phyloP scores from a whole-genome alignment of 1,140 invertebrate genomes.

The Drosophila azteca region DNA sequence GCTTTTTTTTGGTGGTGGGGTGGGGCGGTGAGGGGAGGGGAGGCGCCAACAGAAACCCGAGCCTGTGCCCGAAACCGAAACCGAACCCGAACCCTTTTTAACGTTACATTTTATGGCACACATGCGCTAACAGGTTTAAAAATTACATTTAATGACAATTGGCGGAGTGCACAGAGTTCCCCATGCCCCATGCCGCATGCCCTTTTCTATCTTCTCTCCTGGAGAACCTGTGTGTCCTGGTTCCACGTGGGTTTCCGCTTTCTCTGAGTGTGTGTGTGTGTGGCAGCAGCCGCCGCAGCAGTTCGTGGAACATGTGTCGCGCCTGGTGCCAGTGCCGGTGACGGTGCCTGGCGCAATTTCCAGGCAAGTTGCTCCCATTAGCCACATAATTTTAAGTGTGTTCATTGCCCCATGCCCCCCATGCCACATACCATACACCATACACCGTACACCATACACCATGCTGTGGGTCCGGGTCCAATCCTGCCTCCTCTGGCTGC shows the following conservation, averaged over 20 bases:
- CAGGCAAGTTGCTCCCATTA: constrained; percentile 80
- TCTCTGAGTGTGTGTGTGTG: no score
- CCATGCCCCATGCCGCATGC: not conserved
- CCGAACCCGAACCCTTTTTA: constrained; percentile 58
- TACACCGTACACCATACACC: no score
- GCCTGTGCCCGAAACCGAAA: no score
- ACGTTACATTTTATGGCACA: constrained; percentile 69
- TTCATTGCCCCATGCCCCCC: constrained; percentile 60
- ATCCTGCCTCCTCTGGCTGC: not conserved
- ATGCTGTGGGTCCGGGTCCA: no score
- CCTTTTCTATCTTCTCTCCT: no score
- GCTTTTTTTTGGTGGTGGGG: not conserved
- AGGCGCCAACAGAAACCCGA: not conserved
- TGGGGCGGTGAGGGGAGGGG: no score
- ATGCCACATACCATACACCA: not conserved
- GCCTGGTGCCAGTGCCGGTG: constrained; percentile 42
- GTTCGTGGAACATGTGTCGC: constrained; percentile 67
- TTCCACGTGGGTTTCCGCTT: not conserved
- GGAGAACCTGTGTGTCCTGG: no score
- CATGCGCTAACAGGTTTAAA: constrained; percentile 80
- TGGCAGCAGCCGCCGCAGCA: constrained; percentile 4
- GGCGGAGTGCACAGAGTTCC: constrained; percentile 47
- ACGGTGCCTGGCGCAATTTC: constrained; percentile 69
- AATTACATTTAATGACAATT: constrained; percentile 82
- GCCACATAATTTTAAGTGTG: constrained; percentile 82